Evolutionary conservation across 1,140 invertebrate species (phyloP), one percentile per base, ranked within the genome.

Genomic region (Achatina immaculata): DNA sequence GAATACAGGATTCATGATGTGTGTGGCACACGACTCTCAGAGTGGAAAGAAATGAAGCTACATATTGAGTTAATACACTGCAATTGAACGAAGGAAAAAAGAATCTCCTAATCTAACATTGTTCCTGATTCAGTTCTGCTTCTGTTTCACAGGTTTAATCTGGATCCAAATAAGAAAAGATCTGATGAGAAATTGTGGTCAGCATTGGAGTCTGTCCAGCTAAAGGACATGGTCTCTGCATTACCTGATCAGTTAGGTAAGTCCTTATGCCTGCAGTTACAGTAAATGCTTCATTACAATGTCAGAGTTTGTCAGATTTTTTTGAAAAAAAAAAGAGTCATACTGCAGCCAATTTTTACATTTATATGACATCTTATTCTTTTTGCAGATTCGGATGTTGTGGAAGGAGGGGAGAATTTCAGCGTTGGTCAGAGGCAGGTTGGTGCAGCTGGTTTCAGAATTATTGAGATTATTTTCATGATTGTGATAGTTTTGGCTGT

Each of bases 391-490:
- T 66, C 86, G 21, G 65, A 71, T 51, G 85, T 90, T 45, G 82
- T 85, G 16, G 92, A 93, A 76, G 90, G 91, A 16, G 92, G 92
- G 24, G 91, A 91, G 28, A 92, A 92, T 78, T 89, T 98, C 48
- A 97, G 96, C 51, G 94, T 94, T 69, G 98, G 96, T 6, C 96
- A 97, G 90, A 94, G 94, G 86, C 93, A 93, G 88, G 89, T 90
- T 36, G 69, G 82, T 36, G 19, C 58, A 58, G 40, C 9, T 21
- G 4, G 48, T n/a, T n/a, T 36, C n/a, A 75, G 19, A 40, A 14
- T 42, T 24, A 77, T 45, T 36, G n/a, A 31, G 74, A 24, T 40
- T 6, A n/a, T 81, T 43, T 0, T 65, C 34, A n/a, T 68, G 14
- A 34, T 68, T 68, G 31, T 68, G 14, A 34, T 68, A 19, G 31